Evolutionary conservation across 2,888 invertebrate genomes (phyloP), one percentile per base, ranked within the genome.

Genomic region (Sarcophaga subvicina): DNA sequence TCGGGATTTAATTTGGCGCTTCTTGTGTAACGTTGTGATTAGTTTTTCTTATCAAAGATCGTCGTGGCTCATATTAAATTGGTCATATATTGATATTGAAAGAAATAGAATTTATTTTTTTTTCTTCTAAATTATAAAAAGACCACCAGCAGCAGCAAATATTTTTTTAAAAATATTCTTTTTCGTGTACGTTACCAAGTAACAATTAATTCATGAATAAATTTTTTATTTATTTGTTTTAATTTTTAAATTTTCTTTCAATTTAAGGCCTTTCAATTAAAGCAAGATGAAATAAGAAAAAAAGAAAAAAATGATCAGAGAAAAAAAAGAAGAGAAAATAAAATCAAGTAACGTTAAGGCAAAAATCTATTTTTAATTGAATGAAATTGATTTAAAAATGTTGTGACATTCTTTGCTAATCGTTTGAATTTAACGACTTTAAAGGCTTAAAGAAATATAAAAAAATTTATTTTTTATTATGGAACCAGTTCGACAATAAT

Each of bases 291-390:
- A 22, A 25, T 22, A 20, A 60, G 14, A 67, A 37, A 47, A 37
- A 79, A 63, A 8, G 0, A 20, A 67, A 45, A 45, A 69, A 14
- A 64, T 22, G 22, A 22, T 22, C 22, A 45, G 37, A 37, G 3
- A 14, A 70, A 5, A 54, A 62, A 27, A 10, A 62, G 20, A 60
- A 66, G 22, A 77, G 45, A 10, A 59, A 60, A 4, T 76, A 5
- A 60, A 59, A 4, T 25, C 54, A 10, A 20, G 20, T 1, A 49
- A 5, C 4, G 20, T n/a, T 5, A 71, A 8, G 45, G 49, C 20
- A 83, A 73, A 79, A 22, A 75, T 79, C 69, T 80, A 75, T 79
- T 83, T 84, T 84, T 71, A 84, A 84, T 84, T 84, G 80, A 76
- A n/a, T 47, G 49, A 66, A 84, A 80, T 84, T 80, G 84, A 80